These are phyloP conservation scores for Lasius fuliginosus DNA, from an alignment of 2,888 invertebrate species.

Conservation along the genomic window DNA sequence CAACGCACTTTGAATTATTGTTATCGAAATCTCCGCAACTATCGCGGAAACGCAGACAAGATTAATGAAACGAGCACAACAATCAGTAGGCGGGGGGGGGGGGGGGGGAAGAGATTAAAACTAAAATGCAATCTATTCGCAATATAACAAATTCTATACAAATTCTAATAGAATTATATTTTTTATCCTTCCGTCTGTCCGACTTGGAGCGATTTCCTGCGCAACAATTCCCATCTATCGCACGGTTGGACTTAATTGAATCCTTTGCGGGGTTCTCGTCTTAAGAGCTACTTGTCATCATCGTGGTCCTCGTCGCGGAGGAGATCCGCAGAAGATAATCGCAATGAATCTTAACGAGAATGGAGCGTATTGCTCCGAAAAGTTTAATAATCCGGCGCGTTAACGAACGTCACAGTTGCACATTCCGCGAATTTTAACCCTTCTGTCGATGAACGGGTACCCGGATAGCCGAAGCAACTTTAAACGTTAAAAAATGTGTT, in stretches of 20 bases:
- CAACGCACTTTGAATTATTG: neutral
- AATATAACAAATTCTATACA: neutral
- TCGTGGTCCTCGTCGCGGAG: neutral
- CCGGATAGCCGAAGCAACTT: too few relatives aligned
- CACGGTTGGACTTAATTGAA: neutral
- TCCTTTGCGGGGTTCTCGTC: neutral
- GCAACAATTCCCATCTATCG: neutral
- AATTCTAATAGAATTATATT: slow-evolving; percentile 1
- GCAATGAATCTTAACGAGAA: slow-evolving; percentile 68
- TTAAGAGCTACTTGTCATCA: slow-evolving; percentile 5
- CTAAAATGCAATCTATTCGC: neutral
- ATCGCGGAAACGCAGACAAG: neutral
- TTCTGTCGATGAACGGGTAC: too few relatives aligned
- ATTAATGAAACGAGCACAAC: neutral
- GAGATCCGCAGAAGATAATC: slow-evolving; percentile 22
- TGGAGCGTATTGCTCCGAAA: slow-evolving; percentile 66
- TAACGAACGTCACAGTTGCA: slow-evolving; percentile 61
- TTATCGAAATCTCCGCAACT: neutral
- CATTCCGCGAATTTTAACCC: slow-evolving; percentile 62
- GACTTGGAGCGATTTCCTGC: neutral
- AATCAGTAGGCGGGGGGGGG: too few relatives aligned
- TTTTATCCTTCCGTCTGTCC: neutral
- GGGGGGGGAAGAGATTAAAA: neutral
- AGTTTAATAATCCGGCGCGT: slow-evolving; percentile 70
- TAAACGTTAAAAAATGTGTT: too few relatives aligned